Evolutionary conservation across 2,113 vertebrate genomes (phyloP).

Genomic region (Pseudorhombus dupliciocellatus): DNA sequence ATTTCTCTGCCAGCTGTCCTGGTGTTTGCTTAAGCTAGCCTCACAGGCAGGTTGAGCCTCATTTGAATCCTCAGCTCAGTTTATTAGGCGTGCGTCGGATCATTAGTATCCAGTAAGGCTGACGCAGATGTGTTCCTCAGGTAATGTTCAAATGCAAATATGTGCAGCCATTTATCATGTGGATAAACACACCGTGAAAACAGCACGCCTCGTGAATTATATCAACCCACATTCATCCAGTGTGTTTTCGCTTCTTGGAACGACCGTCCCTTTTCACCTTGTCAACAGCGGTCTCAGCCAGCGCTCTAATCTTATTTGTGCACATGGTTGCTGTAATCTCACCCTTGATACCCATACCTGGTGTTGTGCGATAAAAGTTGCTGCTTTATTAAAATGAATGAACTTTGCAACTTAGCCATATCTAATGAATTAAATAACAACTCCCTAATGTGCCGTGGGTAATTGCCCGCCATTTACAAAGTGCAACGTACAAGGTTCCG

Average conservation of each 20-base stretch:
- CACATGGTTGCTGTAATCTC: slow-evolving; percentile 42
- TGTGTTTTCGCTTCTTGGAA: slow-evolving; percentile 20
- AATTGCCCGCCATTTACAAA: slow-evolving; percentile 51
- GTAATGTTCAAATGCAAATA: slow-evolving; percentile 57
- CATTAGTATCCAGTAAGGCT: slow-evolving; percentile 61
- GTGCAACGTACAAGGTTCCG: slow-evolving; percentile 47
- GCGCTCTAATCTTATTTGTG: slow-evolving; percentile 47
- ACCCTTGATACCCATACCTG: slow-evolving; percentile 36
- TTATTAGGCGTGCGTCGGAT: slow-evolving; percentile 62
- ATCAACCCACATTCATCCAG: slow-evolving; percentile 12
- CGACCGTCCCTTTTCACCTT: slow-evolving; percentile 39
- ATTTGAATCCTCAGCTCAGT: slow-evolving; percentile 69
- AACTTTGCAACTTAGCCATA: slow-evolving; percentile 40
- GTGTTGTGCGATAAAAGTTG: slow-evolving; percentile 42
- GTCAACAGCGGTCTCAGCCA: slow-evolving; percentile 25
- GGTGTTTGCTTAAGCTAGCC: slow-evolving; percentile 73
- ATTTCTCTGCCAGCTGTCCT: slow-evolving; percentile 77
- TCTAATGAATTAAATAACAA: slow-evolving; percentile 53
- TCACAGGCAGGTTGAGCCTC: slow-evolving; percentile 70
- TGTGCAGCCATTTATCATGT: slow-evolving; percentile 46
- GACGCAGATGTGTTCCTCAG: slow-evolving; percentile 65
- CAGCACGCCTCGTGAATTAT: slow-evolving; percentile 26
- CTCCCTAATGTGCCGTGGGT: slow-evolving; percentile 37
- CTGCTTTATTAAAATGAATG: slow-evolving; percentile 42
- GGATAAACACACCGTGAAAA: slow-evolving; percentile 52